Conservation (phyloP, 23 tunicate genomes). For the Aplidium turbinatum region DNA sequence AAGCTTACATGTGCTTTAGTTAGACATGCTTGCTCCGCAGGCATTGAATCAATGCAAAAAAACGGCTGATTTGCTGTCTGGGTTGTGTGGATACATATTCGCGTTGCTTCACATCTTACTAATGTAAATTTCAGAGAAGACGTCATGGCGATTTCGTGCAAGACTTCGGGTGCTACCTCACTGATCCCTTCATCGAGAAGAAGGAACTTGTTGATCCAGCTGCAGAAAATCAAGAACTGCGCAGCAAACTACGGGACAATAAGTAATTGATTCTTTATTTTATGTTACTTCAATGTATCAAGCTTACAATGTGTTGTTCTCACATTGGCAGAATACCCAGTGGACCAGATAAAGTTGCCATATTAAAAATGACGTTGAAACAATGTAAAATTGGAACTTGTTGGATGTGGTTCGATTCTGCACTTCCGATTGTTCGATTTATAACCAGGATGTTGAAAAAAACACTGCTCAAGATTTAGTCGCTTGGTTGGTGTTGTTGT, state of each 20-base stretch:
- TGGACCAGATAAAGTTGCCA: not conserved
- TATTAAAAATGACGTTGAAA: too few relatives aligned
- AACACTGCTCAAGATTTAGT: too few relatives aligned
- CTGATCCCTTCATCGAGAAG: constrained; percentile 18
- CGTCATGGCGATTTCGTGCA: constrained; percentile 53
- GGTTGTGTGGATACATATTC: too few relatives aligned
- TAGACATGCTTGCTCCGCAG: too few relatives aligned
- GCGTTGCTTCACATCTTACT: too few relatives aligned
- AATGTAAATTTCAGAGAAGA: constrained; percentile 5
- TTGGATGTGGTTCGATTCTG: not conserved
- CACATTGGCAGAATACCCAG: not conserved
- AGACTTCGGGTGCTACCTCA: constrained; percentile 49
- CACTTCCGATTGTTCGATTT: not conserved
- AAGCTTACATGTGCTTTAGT: not conserved
- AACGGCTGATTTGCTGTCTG: too few relatives aligned
- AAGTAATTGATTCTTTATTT: constrained; percentile 12
- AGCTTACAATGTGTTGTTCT: not conserved
- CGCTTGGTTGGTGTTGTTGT: too few relatives aligned
- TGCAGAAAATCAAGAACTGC: constrained; percentile 24
- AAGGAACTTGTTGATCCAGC: constrained; percentile 53
- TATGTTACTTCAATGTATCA: not conserved
- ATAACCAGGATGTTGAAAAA: too few relatives aligned
- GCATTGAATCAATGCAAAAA: too few relatives aligned
- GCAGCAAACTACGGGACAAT: constrained; percentile 31
- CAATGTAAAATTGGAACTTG: too few relatives aligned